Base-by-base conservation (phyloP, 2,113 vertebrate species). In the Calypte anna region DNA sequence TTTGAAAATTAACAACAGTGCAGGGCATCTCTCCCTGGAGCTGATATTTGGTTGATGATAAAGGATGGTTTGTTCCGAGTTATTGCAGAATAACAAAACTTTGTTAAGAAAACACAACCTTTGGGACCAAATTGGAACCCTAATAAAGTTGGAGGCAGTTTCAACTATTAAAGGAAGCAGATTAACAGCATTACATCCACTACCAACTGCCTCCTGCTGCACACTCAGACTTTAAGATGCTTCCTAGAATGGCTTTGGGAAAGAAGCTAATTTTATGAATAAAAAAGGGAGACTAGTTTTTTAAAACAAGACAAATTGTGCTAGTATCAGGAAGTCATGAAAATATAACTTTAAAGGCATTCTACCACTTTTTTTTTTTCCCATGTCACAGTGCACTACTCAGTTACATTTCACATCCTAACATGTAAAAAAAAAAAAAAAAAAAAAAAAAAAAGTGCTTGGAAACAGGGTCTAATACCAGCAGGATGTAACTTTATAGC, bases 391-490 rank as follows among this genome's bases (percentile, higher is more conserved):
- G 10, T 16, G 57, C 50, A 23, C 63, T 61, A 33, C 30, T 59
- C 20, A 6, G 25, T 61, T 64, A 51, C 38, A 21, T 79, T 91
- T 90, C 31, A 16, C 25, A 44, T 51, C 25, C 64, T 43, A 46
- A 38, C 12, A 33, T 66, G 3, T 30, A 83, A 82, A 38, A 74
- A 28, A 76, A 80, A 74, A 12, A 86, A 81, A 38, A 38, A 38
- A 38, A 40, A 40, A 40, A 40, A 40, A 40, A 40, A 40, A 40
- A 40, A 40, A 40, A 5, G 40, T n/a, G 43, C 67, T 63, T 82
- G 43, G 58, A 96, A 92, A 93, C 19, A 66, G 94, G 82, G 90
- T 83, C 94, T 87, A 94, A 74, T 62, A 91, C 30, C 83, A 88
- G 84, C 88, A 74, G 94, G 80, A 91, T 69, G 55, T 27, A 53